Conservation (phyloP, 2,797 vertebrate species). For the Propithecus deckenii region DNA sequence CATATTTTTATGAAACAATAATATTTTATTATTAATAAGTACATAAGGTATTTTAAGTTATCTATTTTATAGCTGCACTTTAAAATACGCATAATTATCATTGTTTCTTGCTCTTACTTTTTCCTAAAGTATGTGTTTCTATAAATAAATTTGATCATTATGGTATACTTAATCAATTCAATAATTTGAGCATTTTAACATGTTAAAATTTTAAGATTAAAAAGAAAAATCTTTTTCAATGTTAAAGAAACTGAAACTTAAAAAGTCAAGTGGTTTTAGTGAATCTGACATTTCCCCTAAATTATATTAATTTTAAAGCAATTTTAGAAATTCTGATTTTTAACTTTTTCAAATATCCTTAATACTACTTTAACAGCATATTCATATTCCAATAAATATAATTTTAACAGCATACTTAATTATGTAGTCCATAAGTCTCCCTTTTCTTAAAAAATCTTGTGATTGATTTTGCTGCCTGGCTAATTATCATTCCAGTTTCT, state of each 20-base stretch:
- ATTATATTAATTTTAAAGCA: background rate
- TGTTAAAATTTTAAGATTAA: background rate
- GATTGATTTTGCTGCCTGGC: background rate
- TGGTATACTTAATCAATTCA: background rate
- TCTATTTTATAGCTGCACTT: background rate
- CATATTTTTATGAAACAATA: background rate
- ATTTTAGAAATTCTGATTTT: constrained; percentile 2
- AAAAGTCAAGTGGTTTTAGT: background rate
- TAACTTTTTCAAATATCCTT: background rate
- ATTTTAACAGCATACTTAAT: background rate
- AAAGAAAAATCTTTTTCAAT: background rate
- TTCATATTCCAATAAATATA: background rate
- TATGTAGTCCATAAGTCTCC: background rate
- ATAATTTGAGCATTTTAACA: background rate
- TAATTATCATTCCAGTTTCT: background rate
- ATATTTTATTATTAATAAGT: background rate
- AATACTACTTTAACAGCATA: background rate
- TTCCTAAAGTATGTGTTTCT: background rate
- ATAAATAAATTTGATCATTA: background rate
- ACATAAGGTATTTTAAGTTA: background rate
- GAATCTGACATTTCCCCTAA: background rate
- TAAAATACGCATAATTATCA: background rate
- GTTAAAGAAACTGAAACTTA: background rate
- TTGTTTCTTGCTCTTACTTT: background rate
- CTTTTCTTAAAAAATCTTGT: background rate